Evolutionary conservation across 2,113 vertebrate species (phyloP).

Genomic region (Tragelaphus scriptus): DNA sequence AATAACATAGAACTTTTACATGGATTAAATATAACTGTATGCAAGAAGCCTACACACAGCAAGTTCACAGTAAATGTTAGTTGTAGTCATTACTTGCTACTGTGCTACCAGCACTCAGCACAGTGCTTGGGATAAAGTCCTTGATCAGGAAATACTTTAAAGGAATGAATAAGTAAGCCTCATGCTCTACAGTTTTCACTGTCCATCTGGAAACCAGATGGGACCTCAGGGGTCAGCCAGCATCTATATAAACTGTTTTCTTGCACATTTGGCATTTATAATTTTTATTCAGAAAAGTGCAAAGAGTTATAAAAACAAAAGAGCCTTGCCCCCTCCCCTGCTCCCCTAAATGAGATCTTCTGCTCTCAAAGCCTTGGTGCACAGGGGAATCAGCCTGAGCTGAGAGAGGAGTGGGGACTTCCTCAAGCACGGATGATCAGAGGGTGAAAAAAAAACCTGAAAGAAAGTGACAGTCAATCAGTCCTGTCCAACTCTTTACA

Average conservation of each 20-base stretch:
- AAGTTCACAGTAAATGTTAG: not conserved
- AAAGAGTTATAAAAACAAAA: not conserved
- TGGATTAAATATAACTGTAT: not conserved
- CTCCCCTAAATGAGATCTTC: not conserved
- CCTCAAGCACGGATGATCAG: not conserved
- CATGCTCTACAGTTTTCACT: not conserved
- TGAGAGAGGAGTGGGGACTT: not conserved
- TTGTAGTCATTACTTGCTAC: not conserved
- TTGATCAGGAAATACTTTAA: not conserved
- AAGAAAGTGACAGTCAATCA: not conserved
- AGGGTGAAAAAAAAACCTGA: rapidly evolving
- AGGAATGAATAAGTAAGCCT: not conserved
- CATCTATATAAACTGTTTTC: not conserved
- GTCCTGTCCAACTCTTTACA: not conserved
- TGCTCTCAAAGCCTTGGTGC: not conserved
- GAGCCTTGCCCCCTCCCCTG: not conserved
- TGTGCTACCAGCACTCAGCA: not conserved
- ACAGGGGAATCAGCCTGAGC: not conserved
- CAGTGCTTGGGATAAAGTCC: not conserved
- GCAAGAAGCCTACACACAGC: not conserved
- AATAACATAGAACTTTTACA: not conserved
- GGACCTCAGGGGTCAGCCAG: not conserved
- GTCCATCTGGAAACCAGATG: not conserved
- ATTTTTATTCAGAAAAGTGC: not conserved
- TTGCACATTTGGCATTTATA: not conserved